phyloP scores from a whole-genome alignment of 2,113 vertebrate species.

The Mionectes macconnelli region DNA sequence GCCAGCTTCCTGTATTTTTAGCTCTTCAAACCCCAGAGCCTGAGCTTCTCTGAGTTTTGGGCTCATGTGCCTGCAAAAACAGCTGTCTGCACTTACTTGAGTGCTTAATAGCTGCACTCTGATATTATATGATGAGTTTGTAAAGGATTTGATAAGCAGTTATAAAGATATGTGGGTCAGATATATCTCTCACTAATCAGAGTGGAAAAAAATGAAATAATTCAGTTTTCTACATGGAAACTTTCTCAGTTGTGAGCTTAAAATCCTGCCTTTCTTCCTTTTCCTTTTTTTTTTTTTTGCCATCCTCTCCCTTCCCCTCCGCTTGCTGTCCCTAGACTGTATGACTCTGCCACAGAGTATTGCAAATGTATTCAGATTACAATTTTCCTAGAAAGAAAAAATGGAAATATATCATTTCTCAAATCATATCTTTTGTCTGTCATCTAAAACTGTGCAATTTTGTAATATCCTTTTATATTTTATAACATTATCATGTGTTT shows the following conservation, averaged over 20 bases:
- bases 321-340: background rate
- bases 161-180: background rate
- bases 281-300: no score
- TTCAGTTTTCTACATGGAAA: background rate
- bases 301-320: background rate
- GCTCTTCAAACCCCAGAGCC: background rate
- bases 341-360: background rate
- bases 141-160: background rate
- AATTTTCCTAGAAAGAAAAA: conserved; percentile 6
- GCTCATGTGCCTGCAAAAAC: background rate
- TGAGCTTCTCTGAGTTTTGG: background rate
- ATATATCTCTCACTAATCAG: background rate
- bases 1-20: background rate
- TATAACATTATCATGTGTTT: conserved; percentile 32
- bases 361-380: background rate
- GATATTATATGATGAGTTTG: no score
- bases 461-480: conserved; percentile 59
- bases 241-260: background rate
- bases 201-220: background rate
- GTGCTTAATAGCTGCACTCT: background rate
- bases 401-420: conserved; percentile 18
- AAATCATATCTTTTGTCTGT: conserved; percentile 49
- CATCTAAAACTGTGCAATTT: conserved; percentile 42
- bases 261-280: background rate
- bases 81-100: background rate